Evolutionary conservation across 1,140 invertebrate genomes (phyloP), one percentile per base, ranked within the genome.

Genomic region (Phymastichus coffea): DNA sequence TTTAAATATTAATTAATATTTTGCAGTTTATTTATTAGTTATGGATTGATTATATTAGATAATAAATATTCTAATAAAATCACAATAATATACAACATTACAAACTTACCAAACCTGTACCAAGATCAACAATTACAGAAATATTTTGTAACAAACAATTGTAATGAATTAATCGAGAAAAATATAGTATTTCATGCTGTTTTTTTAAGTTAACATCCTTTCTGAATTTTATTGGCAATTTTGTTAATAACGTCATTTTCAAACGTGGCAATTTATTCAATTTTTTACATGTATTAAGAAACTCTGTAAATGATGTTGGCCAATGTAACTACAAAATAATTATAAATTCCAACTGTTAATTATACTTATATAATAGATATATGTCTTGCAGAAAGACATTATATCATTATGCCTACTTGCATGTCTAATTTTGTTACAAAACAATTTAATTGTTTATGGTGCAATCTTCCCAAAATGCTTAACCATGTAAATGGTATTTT

Each of bases 81-180:
- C 26, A 28, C 4, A 33, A 25, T 12, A 33, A 44, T 30, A 17
- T 9, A 41, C 15, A 37, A 40, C 17, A 35, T 51, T 35, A 61
- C 25, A 59, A 22, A 75, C 73, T 81, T 80, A 87, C 86, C 78
- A 92, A 77, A 28, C 92, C 92, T 37, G 88, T 84, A n/a, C 92
- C 92, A 66, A 93, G 82, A 79, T 94, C 92, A 6, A 94, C 77
- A 40, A 93, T 80, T n/a, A 83, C 77, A 57, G 80, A 66, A 64
- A 85, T 80, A 9, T 77, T 70, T 19, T 72, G 48, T 43, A 79
- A 61, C 40, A 72, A 54, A 64, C 87, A 89, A 35, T 86, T 68
- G 12, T 74, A 54, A 51, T 83, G 70, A 28, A 90, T 82, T 57
- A 87, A 74, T 26, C 82, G 69, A 4, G 86, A 81, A 19, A 90